Conservation (phyloP, 2,888 invertebrate genomes). For the Adelognathus sp. region DNA sequence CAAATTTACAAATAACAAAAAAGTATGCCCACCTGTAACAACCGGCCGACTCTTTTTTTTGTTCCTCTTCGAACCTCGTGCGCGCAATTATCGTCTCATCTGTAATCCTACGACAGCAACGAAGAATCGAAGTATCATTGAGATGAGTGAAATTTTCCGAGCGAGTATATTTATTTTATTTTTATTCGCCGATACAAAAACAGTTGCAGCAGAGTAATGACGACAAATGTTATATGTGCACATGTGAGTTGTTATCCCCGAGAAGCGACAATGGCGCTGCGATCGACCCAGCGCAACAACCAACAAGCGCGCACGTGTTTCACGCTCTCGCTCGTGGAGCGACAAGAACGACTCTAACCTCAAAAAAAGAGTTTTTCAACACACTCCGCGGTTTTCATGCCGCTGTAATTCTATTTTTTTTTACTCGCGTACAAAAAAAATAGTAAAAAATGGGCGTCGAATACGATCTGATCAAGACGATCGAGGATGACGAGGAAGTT, state of each 20-base stretch:
- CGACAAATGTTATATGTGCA: too few species aligned
- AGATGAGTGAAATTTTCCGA: neutral
- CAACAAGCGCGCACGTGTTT: neutral
- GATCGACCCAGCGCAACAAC: neutral
- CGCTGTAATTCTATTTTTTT: neutral
- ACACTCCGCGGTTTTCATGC: neutral
- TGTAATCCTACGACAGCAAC: neutral
- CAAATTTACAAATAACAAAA: too few species aligned
- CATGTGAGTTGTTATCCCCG: neutral
- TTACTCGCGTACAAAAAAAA: neutral
- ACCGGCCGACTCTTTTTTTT: neutral
- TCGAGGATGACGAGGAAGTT: conserved; percentile 91
- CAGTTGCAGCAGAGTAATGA: neutral
- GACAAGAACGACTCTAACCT: neutral
- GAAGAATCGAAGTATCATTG: neutral
- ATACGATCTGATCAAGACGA: conserved; percentile 90
- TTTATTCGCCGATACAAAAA: neutral
- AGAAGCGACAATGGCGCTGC: neutral
- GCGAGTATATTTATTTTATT: neutral
- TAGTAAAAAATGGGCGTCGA: conserved; percentile 61
- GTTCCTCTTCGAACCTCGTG: neutral
- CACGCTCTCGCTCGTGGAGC: neutral
- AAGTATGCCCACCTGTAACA: too few species aligned
- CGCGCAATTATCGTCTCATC: neutral
- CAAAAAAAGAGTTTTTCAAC: neutral